These are phyloP conservation scores for Cephus pulcher DNA, from an alignment of 2,888 invertebrate genomes.

Conservation along the genomic window DNA sequence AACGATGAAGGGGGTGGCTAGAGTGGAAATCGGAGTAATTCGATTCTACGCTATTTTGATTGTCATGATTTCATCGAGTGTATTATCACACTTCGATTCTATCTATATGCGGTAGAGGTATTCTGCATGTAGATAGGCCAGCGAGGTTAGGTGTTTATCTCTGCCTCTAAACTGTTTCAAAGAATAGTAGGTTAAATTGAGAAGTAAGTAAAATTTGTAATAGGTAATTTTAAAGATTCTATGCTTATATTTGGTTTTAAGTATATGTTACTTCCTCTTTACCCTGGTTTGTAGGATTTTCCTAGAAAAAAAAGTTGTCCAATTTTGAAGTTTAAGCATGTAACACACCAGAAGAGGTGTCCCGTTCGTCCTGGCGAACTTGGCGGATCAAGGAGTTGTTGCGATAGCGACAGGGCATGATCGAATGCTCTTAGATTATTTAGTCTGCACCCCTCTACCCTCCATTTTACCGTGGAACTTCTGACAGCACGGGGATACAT, in stretches of 20 bases:
- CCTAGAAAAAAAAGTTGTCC: background rate
- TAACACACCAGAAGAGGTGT: background rate
- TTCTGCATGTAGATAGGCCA: no score
- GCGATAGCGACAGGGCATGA: constrained; percentile 14
- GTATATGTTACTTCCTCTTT: background rate
- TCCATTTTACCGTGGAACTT: constrained; percentile 1
- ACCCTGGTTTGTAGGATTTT: background rate
- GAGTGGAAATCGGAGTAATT: background rate
- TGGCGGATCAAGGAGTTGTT: constrained; percentile 9
- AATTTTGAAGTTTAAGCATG: background rate
- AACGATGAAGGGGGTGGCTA: background rate
- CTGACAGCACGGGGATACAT: constrained; percentile 11
- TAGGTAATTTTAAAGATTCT: background rate
- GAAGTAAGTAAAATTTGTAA: no score
- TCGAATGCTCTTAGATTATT: constrained; percentile 22
- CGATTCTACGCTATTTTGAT: background rate
- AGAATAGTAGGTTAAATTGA: background rate
- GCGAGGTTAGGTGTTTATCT: background rate
- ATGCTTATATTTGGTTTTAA: background rate
- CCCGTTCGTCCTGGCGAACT: background rate
- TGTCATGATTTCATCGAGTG: background rate
- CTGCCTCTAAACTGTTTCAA: background rate
- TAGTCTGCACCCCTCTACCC: background rate
- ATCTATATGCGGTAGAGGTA: background rate
- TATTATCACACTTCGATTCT: background rate